phyloP scores from a whole-genome alignment of 2,797 vertebrate genomes.

The Sebastes minor region DNA sequence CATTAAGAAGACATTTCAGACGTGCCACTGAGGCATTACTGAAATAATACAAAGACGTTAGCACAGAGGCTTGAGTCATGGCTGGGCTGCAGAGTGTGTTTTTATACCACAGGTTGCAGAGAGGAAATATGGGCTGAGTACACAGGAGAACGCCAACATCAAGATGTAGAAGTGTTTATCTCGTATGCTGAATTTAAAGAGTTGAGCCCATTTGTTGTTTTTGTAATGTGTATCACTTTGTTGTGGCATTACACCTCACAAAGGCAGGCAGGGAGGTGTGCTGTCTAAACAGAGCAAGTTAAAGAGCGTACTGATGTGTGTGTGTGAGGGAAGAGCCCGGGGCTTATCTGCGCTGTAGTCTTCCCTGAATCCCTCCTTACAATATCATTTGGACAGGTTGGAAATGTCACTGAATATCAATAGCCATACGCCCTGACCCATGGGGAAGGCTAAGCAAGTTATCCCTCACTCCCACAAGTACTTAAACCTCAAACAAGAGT shows the following conservation, averaged over 20 bases:
- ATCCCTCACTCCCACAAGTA: slow-evolving; percentile 34
- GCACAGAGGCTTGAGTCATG: slow-evolving; percentile 31
- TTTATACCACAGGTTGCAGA: slow-evolving; percentile 30
- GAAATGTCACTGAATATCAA: slow-evolving; percentile 66
- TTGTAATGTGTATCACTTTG: neutral
- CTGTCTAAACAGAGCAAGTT: slow-evolving; percentile 4
- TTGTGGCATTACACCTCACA: neutral
- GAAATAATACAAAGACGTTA: slow-evolving; percentile 55
- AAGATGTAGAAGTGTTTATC: neutral
- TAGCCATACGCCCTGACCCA: slow-evolving; percentile 47
- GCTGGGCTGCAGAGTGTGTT: slow-evolving; percentile 17
- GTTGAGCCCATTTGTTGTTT: neutral
- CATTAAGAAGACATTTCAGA: slow-evolving; percentile 62
- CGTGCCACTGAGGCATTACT: slow-evolving; percentile 34
- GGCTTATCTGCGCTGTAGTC: slow-evolving; percentile 25
- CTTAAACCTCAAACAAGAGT: slow-evolving; percentile 28
- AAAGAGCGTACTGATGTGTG: slow-evolving; percentile 10
- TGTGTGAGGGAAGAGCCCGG: neutral
- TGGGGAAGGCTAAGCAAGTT: slow-evolving; percentile 32
- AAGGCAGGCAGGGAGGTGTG: neutral
- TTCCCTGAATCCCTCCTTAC: slow-evolving; percentile 34
- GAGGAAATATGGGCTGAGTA: slow-evolving; percentile 15
- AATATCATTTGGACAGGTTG: slow-evolving; percentile 51
- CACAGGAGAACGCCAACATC: neutral
- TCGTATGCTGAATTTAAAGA: neutral